Evolutionary conservation across 2,797 vertebrate genomes (phyloP).

Genomic region (Etheostoma perlongum): DNA sequence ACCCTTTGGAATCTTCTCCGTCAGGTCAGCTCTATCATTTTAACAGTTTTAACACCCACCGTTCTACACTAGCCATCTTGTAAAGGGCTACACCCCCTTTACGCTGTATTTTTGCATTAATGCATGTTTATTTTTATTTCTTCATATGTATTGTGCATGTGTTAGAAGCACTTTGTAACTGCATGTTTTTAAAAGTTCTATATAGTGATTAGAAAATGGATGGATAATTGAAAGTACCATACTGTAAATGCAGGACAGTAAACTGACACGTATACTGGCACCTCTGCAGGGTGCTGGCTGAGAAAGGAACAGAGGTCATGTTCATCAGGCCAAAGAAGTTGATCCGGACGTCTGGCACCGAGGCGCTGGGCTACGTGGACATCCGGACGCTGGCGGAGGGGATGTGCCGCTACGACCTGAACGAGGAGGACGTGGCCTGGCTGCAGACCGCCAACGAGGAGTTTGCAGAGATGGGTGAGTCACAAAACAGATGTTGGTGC

Average conservation of each 20-base stretch:
- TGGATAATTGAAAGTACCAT: not conserved
- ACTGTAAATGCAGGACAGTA: not conserved
- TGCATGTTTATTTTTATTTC: no score
- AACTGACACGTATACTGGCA: not conserved
- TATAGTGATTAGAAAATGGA: not conserved
- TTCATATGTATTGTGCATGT: no score
- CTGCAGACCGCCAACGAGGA: slow-evolving; percentile 92
- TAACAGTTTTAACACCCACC: no score
- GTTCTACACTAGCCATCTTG: no score
- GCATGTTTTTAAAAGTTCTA: no score
- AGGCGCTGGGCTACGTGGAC: slow-evolving; percentile 93
- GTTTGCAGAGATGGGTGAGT: slow-evolving; percentile 94
- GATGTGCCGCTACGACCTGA: slow-evolving; percentile 94
- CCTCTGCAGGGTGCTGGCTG: slow-evolving; percentile 82
- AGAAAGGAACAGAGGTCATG: slow-evolving; percentile 88
- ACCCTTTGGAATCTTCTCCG: no score
- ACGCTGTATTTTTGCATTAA: no score
- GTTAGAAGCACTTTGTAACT: no score
- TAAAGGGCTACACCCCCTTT: no score
- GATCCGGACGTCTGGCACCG: slow-evolving; percentile 88
- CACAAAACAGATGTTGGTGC: not conserved
- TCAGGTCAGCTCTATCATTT: no score
- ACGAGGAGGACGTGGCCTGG: slow-evolving; percentile 92
- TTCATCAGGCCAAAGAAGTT: slow-evolving; percentile 93
- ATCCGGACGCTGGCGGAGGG: slow-evolving; percentile 91